Conservation (phyloP, 2,797 vertebrate species). For the Pseudotriccus pelzelni region DNA sequence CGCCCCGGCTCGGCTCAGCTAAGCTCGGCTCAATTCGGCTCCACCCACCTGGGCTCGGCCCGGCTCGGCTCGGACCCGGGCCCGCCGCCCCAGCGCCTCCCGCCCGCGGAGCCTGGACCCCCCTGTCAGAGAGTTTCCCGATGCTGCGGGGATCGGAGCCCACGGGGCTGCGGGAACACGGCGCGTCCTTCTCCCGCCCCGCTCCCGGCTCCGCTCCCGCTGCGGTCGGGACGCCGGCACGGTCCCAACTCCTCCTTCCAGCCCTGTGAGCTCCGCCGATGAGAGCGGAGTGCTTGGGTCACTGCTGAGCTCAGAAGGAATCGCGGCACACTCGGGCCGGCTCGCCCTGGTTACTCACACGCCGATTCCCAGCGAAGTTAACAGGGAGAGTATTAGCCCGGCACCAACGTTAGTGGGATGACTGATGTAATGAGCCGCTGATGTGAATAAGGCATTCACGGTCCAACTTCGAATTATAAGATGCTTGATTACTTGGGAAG, state of each 20-base stretch:
- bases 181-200: not conserved
- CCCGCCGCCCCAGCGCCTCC: not conserved
- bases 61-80: too few relatives aligned
- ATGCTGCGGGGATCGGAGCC: not conserved
- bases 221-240: fast-evolving
- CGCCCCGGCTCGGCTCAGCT: too few relatives aligned
- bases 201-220: not conserved
- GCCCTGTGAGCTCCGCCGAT: not conserved
- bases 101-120: not conserved
- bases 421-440: not conserved
- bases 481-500: not conserved
- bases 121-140: not conserved
- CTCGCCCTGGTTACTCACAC: not conserved
- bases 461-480: not conserved
- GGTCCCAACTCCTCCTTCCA: not conserved
- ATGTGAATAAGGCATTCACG: not conserved
- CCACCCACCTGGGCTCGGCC: too few relatives aligned
- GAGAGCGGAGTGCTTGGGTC: not conserved
- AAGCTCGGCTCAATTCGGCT: too few relatives aligned
- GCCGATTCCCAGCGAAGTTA: not conserved
- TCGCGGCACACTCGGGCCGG: not conserved
- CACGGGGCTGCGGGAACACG: not conserved
- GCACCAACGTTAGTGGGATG: not conserved
- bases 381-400: not conserved
- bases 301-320: not conserved